Percentiles rank a stretch among this genome's conserved stretches.
Evolutionary conservation across 2,888 invertebrate genomes (phyloP).

Genomic region (Trissoscelio sp.): DNA sequence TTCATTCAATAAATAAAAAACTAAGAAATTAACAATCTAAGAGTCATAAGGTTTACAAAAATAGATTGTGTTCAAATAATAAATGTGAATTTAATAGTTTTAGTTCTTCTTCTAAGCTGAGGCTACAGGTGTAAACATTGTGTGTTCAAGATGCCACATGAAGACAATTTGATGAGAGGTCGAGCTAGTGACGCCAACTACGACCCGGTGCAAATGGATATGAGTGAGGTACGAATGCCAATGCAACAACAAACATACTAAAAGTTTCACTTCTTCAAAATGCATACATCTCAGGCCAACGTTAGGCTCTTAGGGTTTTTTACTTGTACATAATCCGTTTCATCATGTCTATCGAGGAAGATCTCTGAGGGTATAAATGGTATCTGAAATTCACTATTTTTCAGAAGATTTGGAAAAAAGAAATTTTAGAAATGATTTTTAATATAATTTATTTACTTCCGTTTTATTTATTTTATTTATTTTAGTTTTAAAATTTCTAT

Average conservation of each 20-base stretch:
- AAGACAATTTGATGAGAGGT: slow-evolving; percentile 46
- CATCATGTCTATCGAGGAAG: too few relatives aligned
- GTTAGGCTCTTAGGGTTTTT: slow-evolving; percentile 52
- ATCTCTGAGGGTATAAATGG: too few relatives aligned
- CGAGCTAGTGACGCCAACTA: slow-evolving; percentile 87
- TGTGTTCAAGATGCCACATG: slow-evolving; percentile 73
- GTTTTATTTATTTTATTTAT: too few relatives aligned
- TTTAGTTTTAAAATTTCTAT: too few relatives aligned
- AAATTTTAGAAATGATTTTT: too few relatives aligned
- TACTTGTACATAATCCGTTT: slow-evolving; percentile 49
- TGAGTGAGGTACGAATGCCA: slow-evolving; percentile 87
- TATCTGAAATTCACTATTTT: too few relatives aligned
- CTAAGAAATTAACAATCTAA: neutral
- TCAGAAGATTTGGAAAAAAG: too few relatives aligned
- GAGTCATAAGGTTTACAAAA: neutral
- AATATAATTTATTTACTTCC: too few relatives aligned
- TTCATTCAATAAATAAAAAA: too few relatives aligned
- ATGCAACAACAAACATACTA: slow-evolving; percentile 13
- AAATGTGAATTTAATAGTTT: slow-evolving; percentile 30
- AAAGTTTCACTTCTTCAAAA: slow-evolving; percentile 36
- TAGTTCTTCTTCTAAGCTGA: slow-evolving; percentile 27
- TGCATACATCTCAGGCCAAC: slow-evolving; percentile 44
- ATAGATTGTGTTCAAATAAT: slow-evolving; percentile 1
- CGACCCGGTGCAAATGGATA: slow-evolving; percentile 91
- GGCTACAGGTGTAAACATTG: slow-evolving; percentile 34